Base-by-base conservation (phyloP, 2,888 invertebrate genomes). In the Folsomia manolachei region DNA sequence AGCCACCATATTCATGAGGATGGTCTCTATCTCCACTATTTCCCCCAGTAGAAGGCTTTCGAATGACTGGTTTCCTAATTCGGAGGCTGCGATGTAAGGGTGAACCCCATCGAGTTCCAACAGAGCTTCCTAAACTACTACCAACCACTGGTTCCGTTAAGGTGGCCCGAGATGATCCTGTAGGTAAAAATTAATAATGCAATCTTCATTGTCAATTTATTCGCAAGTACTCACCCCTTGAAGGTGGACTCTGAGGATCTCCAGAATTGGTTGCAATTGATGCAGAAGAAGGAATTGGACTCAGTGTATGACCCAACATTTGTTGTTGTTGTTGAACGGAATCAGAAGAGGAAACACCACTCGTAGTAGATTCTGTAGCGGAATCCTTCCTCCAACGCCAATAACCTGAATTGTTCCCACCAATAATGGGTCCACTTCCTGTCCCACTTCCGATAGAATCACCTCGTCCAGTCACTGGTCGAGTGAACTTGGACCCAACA, bases 231-330 rank as follows among this genome's bases (percentile, higher is more conserved):
- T 51, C 73, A 78, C 75, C 79, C 76, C 75, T 74, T 1, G 78
- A 78, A 1, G 76, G 71, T 18, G 77, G 78, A 65, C 78, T 80
- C 27, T 64, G 64, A 26, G 24, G 27, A 27, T 39, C 51, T 39
- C 24, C 26, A 39, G 65, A 21, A 23, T 24, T 77, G 71, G 80
- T 81, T 67, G 78, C 83, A 78, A 81, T 79, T 23, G 81, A 85
- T 75, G 91, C 91, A 77, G 92, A 90, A 84, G 94, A 94, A 23
- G 94, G 92, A 82, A 95, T 93, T 1, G 95, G 94, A 84, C 94
- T 95, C 26, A 95, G 87, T 64, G 91, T 91, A 82, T 39, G 39
- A 9, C 39, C 39, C 14, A 39, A 4, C 4, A 39, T 39, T 39
- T 39, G 39, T 39, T 39, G 39, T 14, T 39, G 39, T 39, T 9